A percentile compares a stretch with the other conserved stretches of the same genome.
Evolutionary conservation across 2,113 vertebrate genomes (phyloP).

Genomic region (Tursiops truncatus): DNA sequence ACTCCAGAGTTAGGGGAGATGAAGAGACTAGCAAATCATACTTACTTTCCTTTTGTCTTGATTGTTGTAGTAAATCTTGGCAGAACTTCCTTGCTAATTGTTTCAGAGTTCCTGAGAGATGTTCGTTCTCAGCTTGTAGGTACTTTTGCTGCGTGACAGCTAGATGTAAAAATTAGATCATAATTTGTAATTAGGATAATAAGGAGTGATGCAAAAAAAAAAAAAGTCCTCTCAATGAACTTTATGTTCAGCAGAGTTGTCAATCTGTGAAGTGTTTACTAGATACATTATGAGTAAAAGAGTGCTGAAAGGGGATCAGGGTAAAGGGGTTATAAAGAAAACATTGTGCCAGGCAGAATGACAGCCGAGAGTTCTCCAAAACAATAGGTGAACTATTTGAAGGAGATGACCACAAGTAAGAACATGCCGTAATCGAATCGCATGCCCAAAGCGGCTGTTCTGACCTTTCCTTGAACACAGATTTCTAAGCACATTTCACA

Average conservation of each 20-base stretch:
- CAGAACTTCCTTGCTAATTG: slow-evolving; percentile 48
- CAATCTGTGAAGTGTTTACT: neutral
- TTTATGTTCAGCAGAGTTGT: neutral
- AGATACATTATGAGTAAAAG: neutral
- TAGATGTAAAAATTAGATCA: slow-evolving; percentile 41
- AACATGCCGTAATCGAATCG: neutral
- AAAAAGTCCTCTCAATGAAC: neutral
- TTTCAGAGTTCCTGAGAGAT: slow-evolving; percentile 35
- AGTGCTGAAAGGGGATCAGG: neutral
- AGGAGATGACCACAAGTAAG: neutral
- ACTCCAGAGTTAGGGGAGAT: neutral
- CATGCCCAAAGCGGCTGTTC: neutral
- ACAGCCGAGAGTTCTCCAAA: fast-evolving
- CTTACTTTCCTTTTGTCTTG: slow-evolving; percentile 23
- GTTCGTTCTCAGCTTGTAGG: slow-evolving; percentile 21
- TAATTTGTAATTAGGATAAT: neutral
- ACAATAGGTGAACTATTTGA: neutral
- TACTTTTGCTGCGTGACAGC: slow-evolving; percentile 44
- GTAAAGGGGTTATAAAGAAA: neutral
- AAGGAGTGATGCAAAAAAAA: fast-evolving
- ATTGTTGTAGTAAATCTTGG: slow-evolving; percentile 38
- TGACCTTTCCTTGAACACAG: neutral
- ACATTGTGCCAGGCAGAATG: neutral
- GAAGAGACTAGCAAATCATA: neutral
- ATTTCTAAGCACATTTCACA: neutral